These are phyloP conservation scores for Brachynemurus nebulosus DNA, from an alignment of 2,888 invertebrate species.

Conservation along the genomic window DNA sequence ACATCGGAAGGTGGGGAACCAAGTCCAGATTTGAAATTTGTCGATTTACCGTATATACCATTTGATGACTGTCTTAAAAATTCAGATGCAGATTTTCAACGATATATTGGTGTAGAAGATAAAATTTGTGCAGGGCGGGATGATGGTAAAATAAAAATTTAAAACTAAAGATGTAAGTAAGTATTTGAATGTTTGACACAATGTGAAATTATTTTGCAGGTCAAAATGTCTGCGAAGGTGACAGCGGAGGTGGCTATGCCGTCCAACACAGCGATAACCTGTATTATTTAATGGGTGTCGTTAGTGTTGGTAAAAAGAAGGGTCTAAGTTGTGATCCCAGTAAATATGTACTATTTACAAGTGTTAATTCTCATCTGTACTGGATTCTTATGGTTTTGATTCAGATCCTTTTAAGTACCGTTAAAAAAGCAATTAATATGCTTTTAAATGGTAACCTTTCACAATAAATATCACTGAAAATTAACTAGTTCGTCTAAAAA, in stretches of 20 bases:
- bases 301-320: slow-evolving; percentile 3
- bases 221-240: not conserved
- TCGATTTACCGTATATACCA: no score
- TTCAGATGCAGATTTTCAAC: no score
- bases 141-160: slow-evolving; percentile 11
- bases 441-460: no score
- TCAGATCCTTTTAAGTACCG: no score
- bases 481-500: no score
- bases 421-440: no score
- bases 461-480: no score
- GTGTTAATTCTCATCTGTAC: not conserved
- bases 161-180: not conserved
- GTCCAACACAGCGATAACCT: not conserved
- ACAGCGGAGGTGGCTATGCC: slow-evolving; percentile 5
- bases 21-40: slow-evolving; percentile 16
- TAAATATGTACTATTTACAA: not conserved
- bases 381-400: no score
- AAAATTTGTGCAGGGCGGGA: slow-evolving; percentile 20
- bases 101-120: slow-evolving; percentile 16
- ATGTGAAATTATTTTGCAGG: not conserved
- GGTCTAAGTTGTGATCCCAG: slow-evolving; percentile 2
- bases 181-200: not conserved
- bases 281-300: slow-evolving; percentile 1
- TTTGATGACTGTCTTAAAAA: no score
- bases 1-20: slow-evolving; percentile 11